Base-by-base conservation (phyloP, 2,113 vertebrate genomes). In the Oreochromis spilurus region DNA sequence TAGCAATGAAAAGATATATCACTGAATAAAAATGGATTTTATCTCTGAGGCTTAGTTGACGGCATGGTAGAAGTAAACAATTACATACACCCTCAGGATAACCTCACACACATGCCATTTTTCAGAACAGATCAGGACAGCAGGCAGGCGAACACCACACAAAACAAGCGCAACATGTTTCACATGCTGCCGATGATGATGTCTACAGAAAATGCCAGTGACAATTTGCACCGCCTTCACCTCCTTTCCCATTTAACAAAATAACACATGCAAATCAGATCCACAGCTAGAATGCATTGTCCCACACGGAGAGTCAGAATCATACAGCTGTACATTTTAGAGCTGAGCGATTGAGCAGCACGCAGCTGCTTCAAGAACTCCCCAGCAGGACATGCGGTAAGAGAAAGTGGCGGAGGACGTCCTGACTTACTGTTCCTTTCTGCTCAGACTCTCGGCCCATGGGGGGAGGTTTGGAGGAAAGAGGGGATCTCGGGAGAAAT, bases 351-450 rank as follows among this genome's bases (percentile, higher is more conserved):
- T 10, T 80, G 70, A 88, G 62, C 85, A 90, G 75, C 48, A 38
- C 24, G 38, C 67, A 81, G 38, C 43, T 81, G 84, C 81, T 87
- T 72, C 31, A 17, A 65, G 36, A 85, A 87, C 62, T 89, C 87
- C 89, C 45, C 83, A 90, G 88, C 85, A 86, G 80, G 93, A 92
- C 85, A 84, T 54, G 79, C 86, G 38, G 75, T 43, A 86, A 85
- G 83, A 85, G 77, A 91, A 88, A 88, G n/a, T 62, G 82, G 78
- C 55, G n/a, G 29, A 86, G 72, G 86, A 92, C 77, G 50, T 90
- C 83, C 87, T 72, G 78, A 83, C 83, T 91, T 88, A 81, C 89
- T 83, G 89, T 84, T 85, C 57, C 65, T 53, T 89, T 84, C 92
- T 34, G 65, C 84, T 91, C 45, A 83, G 29, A 78, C 40, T 91